Evolutionary conservation across 2,797 vertebrate species (phyloP), one percentile per base, ranked within the genome.

Genomic region (Hyperoplus immaculatus): DNA sequence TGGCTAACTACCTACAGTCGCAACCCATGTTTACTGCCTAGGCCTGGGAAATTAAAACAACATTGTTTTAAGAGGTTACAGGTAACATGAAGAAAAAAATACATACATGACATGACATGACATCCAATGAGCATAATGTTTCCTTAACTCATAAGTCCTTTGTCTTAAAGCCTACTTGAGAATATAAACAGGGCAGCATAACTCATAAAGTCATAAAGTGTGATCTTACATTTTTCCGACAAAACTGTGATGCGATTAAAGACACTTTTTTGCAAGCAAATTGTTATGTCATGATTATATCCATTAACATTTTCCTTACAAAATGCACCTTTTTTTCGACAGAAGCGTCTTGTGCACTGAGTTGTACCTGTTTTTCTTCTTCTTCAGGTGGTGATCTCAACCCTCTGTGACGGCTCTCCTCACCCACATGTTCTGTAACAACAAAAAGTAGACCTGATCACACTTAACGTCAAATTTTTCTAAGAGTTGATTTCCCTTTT

Each of bases 371-470:
- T 14, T 72, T 12, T 42, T 11, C 42, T 21, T 72, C 54, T 38
- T 58, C 69, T 29, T 55, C 49, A 49, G 71, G 56, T 49, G 21
- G 68, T 42, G 54, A 64, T 38, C 75, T 56, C 42, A 16, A n/a
- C 68, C 21, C 55, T 4, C 36, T 13, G 14, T 62, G 65, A 18
- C 56, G 10, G 6, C 72, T 75, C 39, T 45, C 29, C 70, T 78
- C 78, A 14, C 69, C 67, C 38, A 62, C 65, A 64, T 56, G 53
- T 66, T 41, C 72, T 70, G 58, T 10, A 49, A 78, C 47, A 74
- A 8, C 69, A 77, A 69, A 69, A 74, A 39, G 29, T 29, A 29
- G 43, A 59, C 42, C 53, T n/a, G 3, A 60, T 76, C n/a, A 43
- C 54, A 74, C 50, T 79, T 21, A 38, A 29, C 39, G 6, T 42